Evolutionary conservation across 2,888 invertebrate species (phyloP).

Genomic region (Plebejus melissa): DNA sequence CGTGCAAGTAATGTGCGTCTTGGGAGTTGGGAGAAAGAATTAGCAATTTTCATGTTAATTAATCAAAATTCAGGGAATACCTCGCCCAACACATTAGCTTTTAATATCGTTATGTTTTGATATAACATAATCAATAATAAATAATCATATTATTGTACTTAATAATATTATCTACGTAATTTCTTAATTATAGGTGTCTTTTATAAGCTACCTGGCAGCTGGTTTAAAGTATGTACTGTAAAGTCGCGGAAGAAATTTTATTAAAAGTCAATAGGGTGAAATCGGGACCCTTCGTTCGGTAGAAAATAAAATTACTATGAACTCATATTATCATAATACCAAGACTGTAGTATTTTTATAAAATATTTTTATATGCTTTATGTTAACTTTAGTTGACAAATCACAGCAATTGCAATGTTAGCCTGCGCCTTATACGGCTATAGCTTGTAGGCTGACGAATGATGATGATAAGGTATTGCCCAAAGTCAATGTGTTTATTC

Average conservation of each 20-base stretch:
- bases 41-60: not conserved
- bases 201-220: too few species aligned
- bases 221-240: too few species aligned
- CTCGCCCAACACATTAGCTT: not conserved
- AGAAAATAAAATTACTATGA: not conserved
- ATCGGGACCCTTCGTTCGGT: not conserved
- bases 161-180: not conserved
- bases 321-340: too few species aligned
- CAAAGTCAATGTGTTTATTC: slow-evolving; percentile 15
- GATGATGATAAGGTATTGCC: slow-evolving; percentile 2
- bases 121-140: not conserved
- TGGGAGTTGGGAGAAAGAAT: slow-evolving; percentile 11
- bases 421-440: not conserved
- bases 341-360: too few species aligned
- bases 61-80: slow-evolving; percentile 6
- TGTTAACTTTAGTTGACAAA: too few species aligned
- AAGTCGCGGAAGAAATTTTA: too few species aligned
- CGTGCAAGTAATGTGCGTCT: not conserved
- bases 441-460: not conserved
- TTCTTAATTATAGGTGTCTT: too few species aligned
- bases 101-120: not conserved
- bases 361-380: too few species aligned
- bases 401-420: not conserved
- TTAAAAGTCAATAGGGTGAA: not conserved
- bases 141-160: not conserved